A percentile compares a stretch with the other conserved stretches of the same genome.
phyloP scores from a whole-genome alignment of 92 coral and sea anemone genomes.

The Bergia sp. region DNA sequence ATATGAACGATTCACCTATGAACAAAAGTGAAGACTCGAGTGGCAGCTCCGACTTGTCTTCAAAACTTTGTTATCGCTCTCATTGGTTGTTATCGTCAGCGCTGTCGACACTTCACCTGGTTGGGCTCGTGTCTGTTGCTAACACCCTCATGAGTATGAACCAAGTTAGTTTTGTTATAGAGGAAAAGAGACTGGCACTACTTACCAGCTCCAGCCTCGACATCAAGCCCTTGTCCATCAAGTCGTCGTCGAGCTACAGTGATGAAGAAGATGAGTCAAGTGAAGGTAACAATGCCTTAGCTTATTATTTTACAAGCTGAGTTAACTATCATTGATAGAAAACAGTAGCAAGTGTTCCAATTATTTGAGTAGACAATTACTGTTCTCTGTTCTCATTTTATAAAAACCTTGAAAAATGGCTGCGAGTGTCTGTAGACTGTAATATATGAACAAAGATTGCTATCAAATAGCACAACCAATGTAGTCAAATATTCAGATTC shows the following conservation, averaged over 20 bases:
- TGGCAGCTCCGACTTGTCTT: conserved; percentile 34
- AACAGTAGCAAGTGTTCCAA: no score
- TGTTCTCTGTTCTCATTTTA: no score
- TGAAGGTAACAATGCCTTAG: background rate
- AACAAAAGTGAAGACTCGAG: conserved; percentile 2
- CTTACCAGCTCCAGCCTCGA: conserved; percentile 71
- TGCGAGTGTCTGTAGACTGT: no score
- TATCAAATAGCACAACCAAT: no score
- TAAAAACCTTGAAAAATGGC: no score
- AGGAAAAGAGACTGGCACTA: conserved; percentile 82
- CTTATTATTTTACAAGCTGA: no score
- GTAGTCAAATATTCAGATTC: no score
- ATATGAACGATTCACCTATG: conserved; percentile 27
- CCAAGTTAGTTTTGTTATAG: conserved; percentile 84
- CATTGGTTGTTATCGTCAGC: conserved; percentile 98
- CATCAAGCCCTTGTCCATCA: conserved; percentile 59
- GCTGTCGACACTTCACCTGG: conserved; percentile 88
- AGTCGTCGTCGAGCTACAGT: conserved; percentile 74
- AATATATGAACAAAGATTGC: no score
- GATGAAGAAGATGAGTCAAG: conserved; percentile 53
- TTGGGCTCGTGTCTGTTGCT: conserved; percentile 95
- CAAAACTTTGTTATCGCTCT: conserved; percentile 69
- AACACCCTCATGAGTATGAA: conserved; percentile 99
- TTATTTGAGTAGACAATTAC: no score
- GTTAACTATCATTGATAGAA: no score